These are phyloP conservation scores for Lates calcarifer DNA, from an alignment of 2,113 vertebrate species.

Conservation along the genomic window DNA sequence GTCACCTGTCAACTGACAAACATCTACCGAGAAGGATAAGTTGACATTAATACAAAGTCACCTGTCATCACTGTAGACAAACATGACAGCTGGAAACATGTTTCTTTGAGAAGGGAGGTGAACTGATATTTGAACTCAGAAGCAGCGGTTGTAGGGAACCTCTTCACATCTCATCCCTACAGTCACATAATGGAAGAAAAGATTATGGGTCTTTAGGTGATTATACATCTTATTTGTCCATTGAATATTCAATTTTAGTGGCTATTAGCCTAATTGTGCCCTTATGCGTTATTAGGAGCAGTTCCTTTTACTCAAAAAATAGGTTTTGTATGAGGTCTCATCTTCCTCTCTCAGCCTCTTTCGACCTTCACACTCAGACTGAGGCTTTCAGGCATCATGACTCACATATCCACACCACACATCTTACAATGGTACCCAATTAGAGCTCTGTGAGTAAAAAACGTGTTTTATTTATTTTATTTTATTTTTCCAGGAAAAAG, in stretches of 20 bases:
- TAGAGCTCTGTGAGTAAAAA: not conserved
- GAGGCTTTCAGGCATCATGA: slow-evolving; percentile 26
- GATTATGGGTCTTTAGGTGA: not conserved
- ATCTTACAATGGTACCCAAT: slow-evolving; percentile 4
- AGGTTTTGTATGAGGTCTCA: not conserved
- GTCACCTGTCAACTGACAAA: too few species aligned
- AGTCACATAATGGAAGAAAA: not conserved
- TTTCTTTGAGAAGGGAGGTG: not conserved
- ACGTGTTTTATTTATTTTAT: not conserved
- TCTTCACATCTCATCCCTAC: not conserved
- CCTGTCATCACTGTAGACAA: not conserved
- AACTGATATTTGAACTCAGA: not conserved
- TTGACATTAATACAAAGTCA: too few species aligned
- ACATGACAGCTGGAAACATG: not conserved
- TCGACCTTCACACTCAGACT: not conserved
- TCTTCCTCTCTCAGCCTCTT: not conserved
- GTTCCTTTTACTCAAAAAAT: not conserved
- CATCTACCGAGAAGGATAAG: too few species aligned
- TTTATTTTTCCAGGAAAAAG: too few species aligned
- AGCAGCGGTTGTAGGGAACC: not conserved
- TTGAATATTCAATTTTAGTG: not conserved
- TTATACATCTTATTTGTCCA: not conserved
- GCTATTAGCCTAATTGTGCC: not conserved
- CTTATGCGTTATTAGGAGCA: not conserved
- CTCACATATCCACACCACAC: slow-evolving; percentile 17